A percentile compares a stretch with the other conserved stretches of the same genome.
These are phyloP conservation scores for Yoshiicerus persimilis DNA, from an alignment of 1,140 invertebrate species.

Conservation along the genomic window DNA sequence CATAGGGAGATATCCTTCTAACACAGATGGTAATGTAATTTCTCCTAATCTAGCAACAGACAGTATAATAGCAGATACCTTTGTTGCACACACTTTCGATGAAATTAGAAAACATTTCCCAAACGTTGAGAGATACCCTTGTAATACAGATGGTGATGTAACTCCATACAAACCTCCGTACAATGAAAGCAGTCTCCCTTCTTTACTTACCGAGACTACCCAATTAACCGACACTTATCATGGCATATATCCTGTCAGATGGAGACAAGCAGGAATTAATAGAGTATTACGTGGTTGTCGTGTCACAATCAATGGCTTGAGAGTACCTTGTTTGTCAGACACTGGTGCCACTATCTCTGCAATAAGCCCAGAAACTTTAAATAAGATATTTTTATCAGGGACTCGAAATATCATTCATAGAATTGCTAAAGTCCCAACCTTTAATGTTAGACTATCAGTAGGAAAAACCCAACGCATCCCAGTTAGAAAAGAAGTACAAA, in stretches of 20 bases:
- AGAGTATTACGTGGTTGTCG: not conserved
- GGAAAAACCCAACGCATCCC: no score
- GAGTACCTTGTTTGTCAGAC: not conserved
- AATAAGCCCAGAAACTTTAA: not conserved
- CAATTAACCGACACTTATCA: not conserved
- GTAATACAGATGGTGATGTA: no score
- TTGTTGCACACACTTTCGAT: no score
- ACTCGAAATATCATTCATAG: not conserved
- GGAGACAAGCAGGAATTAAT: not conserved
- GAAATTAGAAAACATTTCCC: no score
- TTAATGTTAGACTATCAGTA: not conserved
- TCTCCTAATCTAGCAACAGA: no score
- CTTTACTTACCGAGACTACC: not conserved
- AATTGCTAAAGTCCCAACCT: not conserved
- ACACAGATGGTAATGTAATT: no score
- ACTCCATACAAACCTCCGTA: no score
- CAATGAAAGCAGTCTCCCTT: no score
- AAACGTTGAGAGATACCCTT: no score
- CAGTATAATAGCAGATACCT: no score
- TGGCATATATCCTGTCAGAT: not conserved
- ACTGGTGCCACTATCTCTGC: not conserved
- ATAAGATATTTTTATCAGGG: not conserved
- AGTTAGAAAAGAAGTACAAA: not conserved
- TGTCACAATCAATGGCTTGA: not conserved
- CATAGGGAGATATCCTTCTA: no score